Evolutionary conservation across 1,140 invertebrate species (phyloP), one percentile per base, ranked within the genome.

Genomic region (Paraescarpia echinospica): DNA sequence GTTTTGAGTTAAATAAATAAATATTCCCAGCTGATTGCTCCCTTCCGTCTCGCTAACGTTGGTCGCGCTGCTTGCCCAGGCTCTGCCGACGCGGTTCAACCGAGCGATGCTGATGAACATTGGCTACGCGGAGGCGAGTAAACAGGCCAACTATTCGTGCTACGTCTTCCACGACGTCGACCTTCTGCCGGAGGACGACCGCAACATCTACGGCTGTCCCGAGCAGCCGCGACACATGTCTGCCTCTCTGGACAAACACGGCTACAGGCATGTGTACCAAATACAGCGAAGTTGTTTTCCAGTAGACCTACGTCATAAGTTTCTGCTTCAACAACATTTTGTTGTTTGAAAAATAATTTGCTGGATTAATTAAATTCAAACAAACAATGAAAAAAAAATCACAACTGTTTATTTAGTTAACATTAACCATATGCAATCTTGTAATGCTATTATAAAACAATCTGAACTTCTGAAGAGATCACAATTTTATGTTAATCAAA

Each of bases 141-240:
- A 96, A 94, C 97, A 99, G 1, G 95, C 96, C 92, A 96, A 96
- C 91, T 98, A 97, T 96, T 93, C 98, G 34, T 99, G 99, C 95
- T 97, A 99, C 91, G 97, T 99, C 91, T 98, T 99, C 94, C 98
- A 99, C 96, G 98, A 99, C 95, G 98, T 99, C 90, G 98, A 99
- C 96, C 96, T 99, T 31, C 96, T 99, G 92, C 98, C 98, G n/a
- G 96, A 99, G 93, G 98, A 98, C 96, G 97, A 97, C 91, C 97
- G 97, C 1, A 99, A 99, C 96, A 97, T 99, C 91, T 99, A 99
- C 96, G 98, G 97, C 31, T 99, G 99, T 95, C 97, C 1, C 12
- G 92, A 77, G 97, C 97, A 93, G 98, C 98, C 95, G 98, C 99
- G 0, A 91, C 98, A 99, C 95, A 91, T 94, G n/a, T 34, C 93